Base-by-base conservation (phyloP, 2,797 vertebrate genomes). In the Thalassophryne amazonica region DNA sequence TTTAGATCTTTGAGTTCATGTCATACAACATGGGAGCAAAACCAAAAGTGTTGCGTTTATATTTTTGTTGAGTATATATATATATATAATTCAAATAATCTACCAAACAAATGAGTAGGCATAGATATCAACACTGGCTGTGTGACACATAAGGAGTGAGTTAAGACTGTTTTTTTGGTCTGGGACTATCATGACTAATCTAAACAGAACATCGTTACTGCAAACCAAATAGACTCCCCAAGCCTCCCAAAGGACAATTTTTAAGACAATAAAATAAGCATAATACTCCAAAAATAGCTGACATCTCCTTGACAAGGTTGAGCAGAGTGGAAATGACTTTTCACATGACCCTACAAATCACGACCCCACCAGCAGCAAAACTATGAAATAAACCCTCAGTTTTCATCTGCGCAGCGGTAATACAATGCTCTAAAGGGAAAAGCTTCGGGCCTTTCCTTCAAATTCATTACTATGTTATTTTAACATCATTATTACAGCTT, bases 381-480 rank as follows among this genome's bases (percentile, higher is more conserved):
- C 45, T 7, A 48, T 25, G 21, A 41, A 48, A 29, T 27, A 31
- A 50, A 53, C 31, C 54, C 36, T 13, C 0, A 31, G 24, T 51
- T 56, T 52, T 8, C 35, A 54, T 50, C 61, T 48, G 29, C 60
- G 54, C 39, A 6, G 58, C 46, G 64, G 84, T 80, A 85, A 84
- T 76, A 78, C 60, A 71, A 80, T 3, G 63, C 78, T 78, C 6
- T 11, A 54, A 68, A 73, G 57, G 78, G 81, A 81, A 84, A 13
- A 40, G 81, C 86, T 75, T n/a, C 52, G 25, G 83, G 83, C 79
- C 19, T 60, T 80, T 80, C 73, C 76, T 73, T 72, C 55, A 65
- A 40, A 73, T 52, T 45, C 66, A 70, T 73, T 53, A 63, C 60
- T 25, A 5, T 57, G 69, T 72, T 76, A 15, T 46, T 73, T 63